These are phyloP conservation scores for Rhinella marina DNA, from an alignment of 2,797 vertebrate genomes.

Conservation along the genomic window DNA sequence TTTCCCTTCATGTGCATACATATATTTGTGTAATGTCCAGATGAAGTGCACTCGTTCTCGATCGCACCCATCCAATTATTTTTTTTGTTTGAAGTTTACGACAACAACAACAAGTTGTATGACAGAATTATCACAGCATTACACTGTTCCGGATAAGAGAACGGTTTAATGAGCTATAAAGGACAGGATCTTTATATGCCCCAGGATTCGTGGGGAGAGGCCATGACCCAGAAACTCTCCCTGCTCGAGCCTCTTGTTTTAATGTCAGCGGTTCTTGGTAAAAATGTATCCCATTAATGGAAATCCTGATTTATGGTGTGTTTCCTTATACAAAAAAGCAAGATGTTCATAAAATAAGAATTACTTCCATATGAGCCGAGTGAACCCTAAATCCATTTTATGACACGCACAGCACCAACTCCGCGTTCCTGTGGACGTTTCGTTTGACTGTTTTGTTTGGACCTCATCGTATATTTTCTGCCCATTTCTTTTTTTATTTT, in stretches of 20 bases:
- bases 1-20: background rate
- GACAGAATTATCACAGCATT: constrained; percentile 28
- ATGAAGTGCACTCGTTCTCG: background rate
- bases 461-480: constrained; percentile 52
- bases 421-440: constrained; percentile 45
- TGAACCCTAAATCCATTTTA: constrained; percentile 59
- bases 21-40: background rate
- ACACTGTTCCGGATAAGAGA: constrained; percentile 42
- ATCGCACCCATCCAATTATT: constrained; percentile 34
- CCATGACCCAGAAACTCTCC: constrained; percentile 57
- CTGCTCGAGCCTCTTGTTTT: constrained; percentile 58
- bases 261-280: constrained; percentile 60
- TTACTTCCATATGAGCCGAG: constrained; percentile 60
- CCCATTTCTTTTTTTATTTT: constrained; percentile 2
- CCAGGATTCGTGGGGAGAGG: constrained; percentile 51
- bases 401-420: constrained; percentile 40
- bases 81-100: constrained; percentile 43
- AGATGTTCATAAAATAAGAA: constrained; percentile 62
- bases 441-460: constrained; percentile 55
- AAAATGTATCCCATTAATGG: constrained; percentile 63
- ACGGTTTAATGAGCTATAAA: constrained; percentile 58
- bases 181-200: constrained; percentile 55
- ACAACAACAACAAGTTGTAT: constrained; percentile 22
- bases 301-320: constrained; percentile 62
- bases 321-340: constrained; percentile 62